Evolutionary conservation across 2,888 invertebrate genomes (phyloP).

Genomic region (Volucella inanis): DNA sequence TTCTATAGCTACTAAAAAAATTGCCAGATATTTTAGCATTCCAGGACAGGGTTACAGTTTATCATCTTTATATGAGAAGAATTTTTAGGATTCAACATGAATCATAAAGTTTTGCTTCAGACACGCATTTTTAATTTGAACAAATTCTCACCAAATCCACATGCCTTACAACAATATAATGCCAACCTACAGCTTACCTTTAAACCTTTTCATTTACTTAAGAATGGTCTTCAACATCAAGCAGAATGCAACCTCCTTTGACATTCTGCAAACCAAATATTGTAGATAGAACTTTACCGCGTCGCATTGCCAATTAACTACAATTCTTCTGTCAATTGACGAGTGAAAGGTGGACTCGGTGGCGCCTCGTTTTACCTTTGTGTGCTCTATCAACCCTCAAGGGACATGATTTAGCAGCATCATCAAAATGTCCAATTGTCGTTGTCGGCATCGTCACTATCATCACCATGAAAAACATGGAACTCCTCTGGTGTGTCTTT

Average conservation of each 20-base stretch:
- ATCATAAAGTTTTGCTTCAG: no score
- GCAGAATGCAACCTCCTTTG: constrained; percentile 5
- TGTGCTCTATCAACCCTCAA: constrained; percentile 70
- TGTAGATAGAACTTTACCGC: constrained; percentile 44
- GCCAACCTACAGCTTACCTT: background rate
- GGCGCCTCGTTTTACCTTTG: constrained; percentile 66
- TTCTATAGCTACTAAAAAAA: no score
- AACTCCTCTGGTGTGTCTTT: constrained; percentile 36
- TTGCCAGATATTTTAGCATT: no score
- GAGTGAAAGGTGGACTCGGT: constrained; percentile 71
- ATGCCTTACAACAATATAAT: background rate
- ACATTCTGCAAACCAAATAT: background rate
- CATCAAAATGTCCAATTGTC: constrained; percentile 61
- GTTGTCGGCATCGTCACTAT: constrained; percentile 27
- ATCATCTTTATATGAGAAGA: no score
- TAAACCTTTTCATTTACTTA: background rate
- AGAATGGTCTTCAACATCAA: constrained; percentile 14
- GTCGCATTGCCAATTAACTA: constrained; percentile 63
- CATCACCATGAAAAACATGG: constrained; percentile 56
- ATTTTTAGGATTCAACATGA: no score
- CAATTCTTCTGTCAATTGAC: constrained; percentile 72
- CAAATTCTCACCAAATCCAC: background rate
- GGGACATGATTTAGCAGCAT: constrained; percentile 73
- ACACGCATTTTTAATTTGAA: background rate
- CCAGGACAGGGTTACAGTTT: no score